Base-by-base conservation (phyloP, 2,113 vertebrate genomes). In the Egretta garzetta region DNA sequence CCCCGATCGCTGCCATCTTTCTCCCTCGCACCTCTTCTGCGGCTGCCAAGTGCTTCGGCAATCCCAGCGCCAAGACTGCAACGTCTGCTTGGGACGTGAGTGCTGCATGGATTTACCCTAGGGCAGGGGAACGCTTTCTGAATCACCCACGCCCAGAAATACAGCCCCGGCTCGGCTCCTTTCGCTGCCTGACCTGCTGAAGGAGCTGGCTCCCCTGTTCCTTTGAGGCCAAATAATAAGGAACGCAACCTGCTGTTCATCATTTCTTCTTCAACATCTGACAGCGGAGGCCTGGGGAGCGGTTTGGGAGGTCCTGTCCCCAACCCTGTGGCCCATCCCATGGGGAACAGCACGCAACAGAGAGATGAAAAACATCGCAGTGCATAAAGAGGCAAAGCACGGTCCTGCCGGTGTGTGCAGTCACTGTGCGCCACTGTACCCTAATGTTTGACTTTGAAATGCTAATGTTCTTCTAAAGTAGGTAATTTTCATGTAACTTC, bases 401-500 rank as follows among this genome's bases (percentile, higher is more conserved):
- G 87, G 49, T 55, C 52, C 77, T 96, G 91, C 80, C 87, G 60
- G 80, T 2, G 47, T 4, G 4, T 2, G 4, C 64, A 87, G 77
- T 93, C 96, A 75, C 85, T 93, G 84, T 73, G 81, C 79, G 95
- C 64, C 70, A 39, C 90, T 45, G 80, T 90, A 92, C 96, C 81
- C 90, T 95, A 93, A 96, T 94, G 73, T 63, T 70, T 93, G 60
- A 75, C 95, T 97, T 97, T 97, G 96, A 97, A 97, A 97, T 97
- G 96, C 95, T 96, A 97, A 96, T 97, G 71, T 49, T 23, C 95
- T 72, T 90, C 95, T 90, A 96, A 97, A 96, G 96, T 91, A 90
- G 92, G 96, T 96, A 97, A 97, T 97, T 96, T 97, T 96, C 93
- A 82, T 95, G 90, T 95, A 96, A 96, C 91, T 91, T 96, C 95